Base-by-base conservation (phyloP, 1,140 invertebrate genomes). In the Lutraria rhynchaena region DNA sequence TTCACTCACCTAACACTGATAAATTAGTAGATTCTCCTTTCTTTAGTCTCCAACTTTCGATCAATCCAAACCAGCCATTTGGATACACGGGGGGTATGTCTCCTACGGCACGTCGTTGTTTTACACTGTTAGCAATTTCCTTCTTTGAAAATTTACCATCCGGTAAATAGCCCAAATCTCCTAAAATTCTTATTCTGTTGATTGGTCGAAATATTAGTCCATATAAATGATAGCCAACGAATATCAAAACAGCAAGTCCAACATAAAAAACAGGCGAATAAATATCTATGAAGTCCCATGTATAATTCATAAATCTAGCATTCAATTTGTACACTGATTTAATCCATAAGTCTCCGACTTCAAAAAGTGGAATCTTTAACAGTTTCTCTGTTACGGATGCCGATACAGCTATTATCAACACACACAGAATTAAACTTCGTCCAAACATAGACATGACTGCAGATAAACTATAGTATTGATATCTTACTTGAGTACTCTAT, bases 11-110 rank as follows among this genome's bases (percentile, higher is more conserved):
- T 19, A 97, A 91, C 37, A 95, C 94, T 44, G 95, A 93, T 0
- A 97, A 93, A 81, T 95, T 93, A 73, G 94, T 93, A 0, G 95
- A 94, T 81, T 95, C 91, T 41, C 94, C 94, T 1, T 89, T 89
- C 35, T 92, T 93, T 3, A 98, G 81, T 27, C 95, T 92, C 27
- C 91, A 92, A 7, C 95, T 95, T 90, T 98, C 96, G 0, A 95
- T 90, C 0, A 98, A 86, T 0, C 94, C 95, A 89, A 96, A 97
- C 97, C 97, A 98, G 15, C 97, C 97, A 86, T 98, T 98, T 0
- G 97, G 97, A 92, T 95, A 98, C 0, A 96, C 95, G 0, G 97
- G 96, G 7, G 93, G 92, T 15, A 91, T 85, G 57, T 92, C 90
- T 31, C 93, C 90, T 24, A 94, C 89, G 73, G 93, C 93, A 3